Base-by-base conservation (phyloP, 2,888 invertebrate genomes). In the Euzophera pinguis region DNA sequence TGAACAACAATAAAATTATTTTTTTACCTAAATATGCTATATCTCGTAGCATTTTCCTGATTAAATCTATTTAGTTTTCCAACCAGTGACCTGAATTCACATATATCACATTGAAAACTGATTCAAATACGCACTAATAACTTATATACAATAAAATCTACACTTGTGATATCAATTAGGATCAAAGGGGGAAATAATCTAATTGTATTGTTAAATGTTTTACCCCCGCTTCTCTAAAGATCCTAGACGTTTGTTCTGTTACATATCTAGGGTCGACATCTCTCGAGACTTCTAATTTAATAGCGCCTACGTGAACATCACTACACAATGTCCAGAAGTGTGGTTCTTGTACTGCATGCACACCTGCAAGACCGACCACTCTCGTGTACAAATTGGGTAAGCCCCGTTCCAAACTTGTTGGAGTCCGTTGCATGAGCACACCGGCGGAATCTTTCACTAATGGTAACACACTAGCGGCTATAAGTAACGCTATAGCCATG, bases 311-410 rank as follows among this genome's bases (percentile, higher is more conserved):
- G 78, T 95, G 98, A 54, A 96, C 94, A 66, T 98, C 97, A 75
- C 97, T 98, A 81, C 98, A 98, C 57, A 99, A 91, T 10, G 99
- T 99, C 99, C 99, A 99, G 85, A 99, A 99, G 78, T 99, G 99
- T 2, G 98, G 98, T 69, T 99, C 98, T 73, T 98, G 98, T 9
- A 99, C 97, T 55, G 97, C 96, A 77, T 97, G 97, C 13, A 99
- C 98, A 3, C 98, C 99, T 8, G 98, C 96, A 53, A 99, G 83
- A 58, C 97, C 95, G 45, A 95, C 96, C 64, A 97, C 95, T 69
- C 96, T 95, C 71, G 97, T 96, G 82, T 96, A 98, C 73, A 98
- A 95, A 69, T 95, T 95, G 0, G 98, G 96, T 60, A 99, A 83
- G 29, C 94, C 91, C 56, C 94, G 92, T 80, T 99, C 99, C 57